Percentiles rank a stretch among this genome's conserved stretches.
Evolutionary conservation across 1,140 invertebrate genomes (phyloP).

Genomic region (Myzus persicae): DNA sequence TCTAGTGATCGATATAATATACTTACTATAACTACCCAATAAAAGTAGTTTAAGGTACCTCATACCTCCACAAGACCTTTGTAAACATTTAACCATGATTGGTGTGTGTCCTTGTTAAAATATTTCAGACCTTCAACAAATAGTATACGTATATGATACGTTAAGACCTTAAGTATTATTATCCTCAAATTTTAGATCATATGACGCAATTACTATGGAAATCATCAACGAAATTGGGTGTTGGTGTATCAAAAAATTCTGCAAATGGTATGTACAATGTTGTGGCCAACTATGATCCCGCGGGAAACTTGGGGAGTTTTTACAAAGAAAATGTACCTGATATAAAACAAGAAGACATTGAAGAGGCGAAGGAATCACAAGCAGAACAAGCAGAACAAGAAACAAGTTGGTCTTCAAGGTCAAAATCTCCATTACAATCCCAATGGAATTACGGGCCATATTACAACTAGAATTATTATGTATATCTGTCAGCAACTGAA

Average conservation of each 20-base stretch:
- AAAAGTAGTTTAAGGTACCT: too few species aligned
- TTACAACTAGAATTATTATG: not conserved
- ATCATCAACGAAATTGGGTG: constrained; percentile 36
- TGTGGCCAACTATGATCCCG: constrained; percentile 49
- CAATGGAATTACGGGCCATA: not conserved
- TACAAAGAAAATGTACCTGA: constrained; percentile 27
- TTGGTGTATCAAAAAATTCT: constrained; percentile 24
- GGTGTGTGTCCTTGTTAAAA: not conserved
- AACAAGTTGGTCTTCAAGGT: not conserved
- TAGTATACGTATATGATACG: not conserved
- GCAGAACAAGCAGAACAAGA: too few species aligned
- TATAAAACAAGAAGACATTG: not conserved
- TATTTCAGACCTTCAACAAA: not conserved
- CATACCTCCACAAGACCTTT: not conserved
- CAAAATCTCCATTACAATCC: not conserved
- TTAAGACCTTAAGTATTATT: not conserved
- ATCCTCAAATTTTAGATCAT: constrained; percentile 46
- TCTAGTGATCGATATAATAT: too few species aligned
- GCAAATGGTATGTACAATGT: constrained; percentile 2
- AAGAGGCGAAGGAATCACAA: not conserved
- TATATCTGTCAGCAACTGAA: not conserved
- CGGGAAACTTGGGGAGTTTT: not conserved
- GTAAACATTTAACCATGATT: not conserved
- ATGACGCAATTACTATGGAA: constrained; percentile 59
- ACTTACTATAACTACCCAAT: too few species aligned